These are phyloP conservation scores for Esox lucius DNA, from an alignment of 2,797 vertebrate genomes.

Conservation along the genomic window DNA sequence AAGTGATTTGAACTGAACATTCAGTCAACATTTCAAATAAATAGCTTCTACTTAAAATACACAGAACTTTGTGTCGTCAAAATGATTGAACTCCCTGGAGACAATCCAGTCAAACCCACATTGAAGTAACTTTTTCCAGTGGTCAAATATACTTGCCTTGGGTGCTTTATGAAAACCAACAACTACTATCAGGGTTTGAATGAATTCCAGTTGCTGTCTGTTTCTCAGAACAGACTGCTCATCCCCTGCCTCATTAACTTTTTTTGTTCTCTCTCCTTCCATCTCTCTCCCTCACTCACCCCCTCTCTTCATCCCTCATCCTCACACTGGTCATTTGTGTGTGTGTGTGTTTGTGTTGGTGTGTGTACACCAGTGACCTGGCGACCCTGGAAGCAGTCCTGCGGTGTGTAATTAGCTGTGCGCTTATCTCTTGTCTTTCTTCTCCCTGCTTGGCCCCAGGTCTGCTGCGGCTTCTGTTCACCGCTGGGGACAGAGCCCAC, in stretches of 20 bases:
- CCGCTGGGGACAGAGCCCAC: conserved; percentile 13
- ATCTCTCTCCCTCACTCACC: conserved; percentile 13
- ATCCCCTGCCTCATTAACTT: neutral
- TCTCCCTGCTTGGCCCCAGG: neutral
- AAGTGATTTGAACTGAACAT: no score
- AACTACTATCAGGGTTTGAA: neutral
- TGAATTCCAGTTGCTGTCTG: neutral
- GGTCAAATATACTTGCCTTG: no score
- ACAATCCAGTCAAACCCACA: no score
- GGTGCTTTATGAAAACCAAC: no score
- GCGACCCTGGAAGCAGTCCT: conserved; percentile 16
- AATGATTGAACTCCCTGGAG: no score
- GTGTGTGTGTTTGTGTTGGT: conserved; percentile 4
- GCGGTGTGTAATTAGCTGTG: conserved; percentile 17
- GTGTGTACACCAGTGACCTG: neutral
- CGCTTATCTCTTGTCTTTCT: neutral
- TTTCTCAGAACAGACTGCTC: neutral
- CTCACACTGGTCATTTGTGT: neutral
- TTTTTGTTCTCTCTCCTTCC: neutral
- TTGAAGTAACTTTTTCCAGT: no score
- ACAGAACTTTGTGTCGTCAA: no score
- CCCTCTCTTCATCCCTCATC: conserved; percentile 7
- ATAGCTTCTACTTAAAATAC: no score
- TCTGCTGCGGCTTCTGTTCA: neutral
- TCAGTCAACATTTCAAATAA: no score